Evolutionary conservation across 2,113 vertebrate species (phyloP), one percentile per base, ranked within the genome.

Genomic region (Xerus inauris): DNA sequence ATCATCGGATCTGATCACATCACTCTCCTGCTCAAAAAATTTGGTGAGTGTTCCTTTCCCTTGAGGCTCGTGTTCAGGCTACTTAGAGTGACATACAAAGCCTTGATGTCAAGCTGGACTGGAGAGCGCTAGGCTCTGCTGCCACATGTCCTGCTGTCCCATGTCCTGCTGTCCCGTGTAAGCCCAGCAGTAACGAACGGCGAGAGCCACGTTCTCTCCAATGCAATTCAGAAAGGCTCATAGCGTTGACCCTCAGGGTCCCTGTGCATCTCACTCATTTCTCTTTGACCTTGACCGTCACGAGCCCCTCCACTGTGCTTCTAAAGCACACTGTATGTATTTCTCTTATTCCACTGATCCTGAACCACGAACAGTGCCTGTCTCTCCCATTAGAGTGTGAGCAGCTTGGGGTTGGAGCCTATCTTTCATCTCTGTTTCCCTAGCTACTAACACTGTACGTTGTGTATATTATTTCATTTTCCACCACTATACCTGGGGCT

Each of bases 151-250:
- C 32, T 6, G 22, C 0, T 5, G 19, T n/a, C 32, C 26, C 8
- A 26, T 0, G 19, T n/a, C 32, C 32, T 6, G 22, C 0, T 5
- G 19, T n/a, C 32, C 26, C 8, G 22, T 0, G 12, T 54, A 75
- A 22, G 47, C 51, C 79, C 16, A 35, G 49, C 47, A 8, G 0
- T 26, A 28, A 45, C 0, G 9, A 81, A 40, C 51, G 28, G 22
- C 14, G 16, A 28, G 57, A 26, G 32, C 59, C 76, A 73, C 12
- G 2, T 65, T 54, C 17, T 59, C 10, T 62, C 47, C 38, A 65
- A 59, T 87, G 24, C 75, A 83, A 76, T 42, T 32, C 32, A 1
- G 2, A 35, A 38, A 38, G 38, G 42, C 28, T 57, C 19, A 17
- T 0, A 1, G n/a, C 13, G 3, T 14, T 35, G 38, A 10, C 67